A percentile compares a stretch with the other conserved stretches of the same genome.
Conservation (phyloP, 2,113 vertebrate genomes). For the Elaphurus davidianus region DNA sequence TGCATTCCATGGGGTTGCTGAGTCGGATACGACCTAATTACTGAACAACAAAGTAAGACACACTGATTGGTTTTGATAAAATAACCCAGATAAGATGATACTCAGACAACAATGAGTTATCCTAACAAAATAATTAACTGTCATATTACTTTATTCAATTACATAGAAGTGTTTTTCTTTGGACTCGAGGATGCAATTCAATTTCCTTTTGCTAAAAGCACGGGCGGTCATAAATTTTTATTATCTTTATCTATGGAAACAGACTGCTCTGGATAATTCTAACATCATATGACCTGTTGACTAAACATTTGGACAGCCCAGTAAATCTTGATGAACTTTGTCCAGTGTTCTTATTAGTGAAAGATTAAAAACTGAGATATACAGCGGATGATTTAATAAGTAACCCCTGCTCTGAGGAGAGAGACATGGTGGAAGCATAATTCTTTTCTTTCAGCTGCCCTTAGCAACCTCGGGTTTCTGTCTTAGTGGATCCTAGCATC, state of each 20-base stretch:
- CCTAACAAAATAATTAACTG: constrained; percentile 63
- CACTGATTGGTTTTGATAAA: constrained; percentile 4
- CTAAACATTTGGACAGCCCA: constrained; percentile 46
- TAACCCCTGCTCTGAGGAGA: background rate
- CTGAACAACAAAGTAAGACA: background rate
- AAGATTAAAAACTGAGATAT: constrained; percentile 60
- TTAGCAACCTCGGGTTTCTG: background rate
- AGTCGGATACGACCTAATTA: background rate
- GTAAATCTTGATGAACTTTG: constrained; percentile 73
- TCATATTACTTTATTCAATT: constrained; percentile 42
- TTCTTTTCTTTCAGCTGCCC: background rate
- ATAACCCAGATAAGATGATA: constrained; percentile 28
- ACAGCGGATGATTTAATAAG: constrained; percentile 51
- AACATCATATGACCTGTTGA: background rate
- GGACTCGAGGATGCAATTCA: constrained; percentile 40
- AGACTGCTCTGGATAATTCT: background rate
- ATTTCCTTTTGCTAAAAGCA: constrained; percentile 60
- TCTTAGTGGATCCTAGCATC: background rate
- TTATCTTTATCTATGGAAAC: constrained; percentile 61
- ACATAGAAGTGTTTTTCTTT: constrained; percentile 40
- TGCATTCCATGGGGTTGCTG: background rate
- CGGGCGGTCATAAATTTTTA: constrained; percentile 57
- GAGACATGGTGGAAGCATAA: background rate
- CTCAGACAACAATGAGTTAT: constrained; percentile 28
- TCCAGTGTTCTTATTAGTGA: constrained; percentile 44